phyloP scores from a whole-genome alignment of 2,797 vertebrate species.

The Epinephelus awoara region DNA sequence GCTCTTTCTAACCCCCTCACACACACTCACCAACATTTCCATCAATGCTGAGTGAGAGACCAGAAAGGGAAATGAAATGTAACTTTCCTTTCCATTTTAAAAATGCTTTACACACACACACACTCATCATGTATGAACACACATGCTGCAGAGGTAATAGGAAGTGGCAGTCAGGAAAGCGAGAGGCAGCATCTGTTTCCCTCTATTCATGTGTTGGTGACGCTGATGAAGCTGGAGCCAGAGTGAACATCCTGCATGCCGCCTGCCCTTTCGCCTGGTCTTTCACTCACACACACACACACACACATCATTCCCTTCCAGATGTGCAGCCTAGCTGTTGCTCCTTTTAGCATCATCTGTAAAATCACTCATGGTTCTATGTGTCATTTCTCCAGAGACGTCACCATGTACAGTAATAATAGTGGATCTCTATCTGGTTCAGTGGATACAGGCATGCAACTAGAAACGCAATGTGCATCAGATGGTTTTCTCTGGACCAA shows the following conservation, averaged over 20 bases:
- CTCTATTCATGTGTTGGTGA: conserved; percentile 72
- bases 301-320: conserved; percentile 24
- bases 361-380: background rate
- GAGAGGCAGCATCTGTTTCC: conserved; percentile 85
- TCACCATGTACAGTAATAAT: background rate
- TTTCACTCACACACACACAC: background rate
- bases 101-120: background rate
- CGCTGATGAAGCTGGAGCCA: conserved; percentile 48
- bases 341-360: conserved; percentile 24
- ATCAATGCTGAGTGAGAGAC: conserved; percentile 9
- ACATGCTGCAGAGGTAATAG: conserved; percentile 39
- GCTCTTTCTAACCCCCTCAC: background rate
- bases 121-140: conserved; percentile 2
- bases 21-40: conserved; percentile 1
- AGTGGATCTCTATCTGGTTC: conserved; percentile 9
- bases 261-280: background rate
- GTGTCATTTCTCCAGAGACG: conserved; percentile 4
- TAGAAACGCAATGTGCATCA: background rate
- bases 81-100: background rate
- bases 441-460: background rate
- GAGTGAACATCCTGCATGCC: conserved; percentile 64
- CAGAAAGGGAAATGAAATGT: conserved; percentile 24
- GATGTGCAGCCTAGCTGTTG: conserved; percentile 29
- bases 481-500: background rate
- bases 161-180: conserved; percentile 77